Evolutionary conservation across 1,140 invertebrate species (phyloP).

Genomic region (Aleiodes sp.): DNA sequence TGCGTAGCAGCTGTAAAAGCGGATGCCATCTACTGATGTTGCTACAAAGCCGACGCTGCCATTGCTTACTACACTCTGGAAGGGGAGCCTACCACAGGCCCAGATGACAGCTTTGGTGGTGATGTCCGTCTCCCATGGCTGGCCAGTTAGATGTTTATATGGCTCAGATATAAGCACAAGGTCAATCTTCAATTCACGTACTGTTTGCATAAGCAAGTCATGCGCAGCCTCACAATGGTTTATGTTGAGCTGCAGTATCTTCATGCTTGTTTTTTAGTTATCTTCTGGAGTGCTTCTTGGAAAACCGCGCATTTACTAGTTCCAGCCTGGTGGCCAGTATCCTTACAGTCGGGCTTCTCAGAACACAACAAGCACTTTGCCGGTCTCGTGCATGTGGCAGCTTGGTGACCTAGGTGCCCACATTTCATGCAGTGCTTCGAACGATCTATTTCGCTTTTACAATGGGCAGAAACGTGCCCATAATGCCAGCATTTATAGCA

Average conservation of each 20-base stretch:
- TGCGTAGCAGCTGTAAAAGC: slow-evolving; percentile 35
- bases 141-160: background rate
- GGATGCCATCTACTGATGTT: slow-evolving; percentile 7
- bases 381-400: background rate
- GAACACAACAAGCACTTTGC: background rate
- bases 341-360: background rate
- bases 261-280: background rate
- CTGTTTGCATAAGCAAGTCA: background rate
- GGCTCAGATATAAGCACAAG: background rate
- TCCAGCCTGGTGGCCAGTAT: background rate
- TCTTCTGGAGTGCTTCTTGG: slow-evolving; percentile 1
- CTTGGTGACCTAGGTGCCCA: background rate
- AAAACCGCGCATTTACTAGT: background rate
- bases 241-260: slow-evolving; percentile 7
- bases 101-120: background rate
- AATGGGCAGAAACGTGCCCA: background rate
- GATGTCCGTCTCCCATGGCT: background rate
- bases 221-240: slow-evolving; percentile 21
- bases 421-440: slow-evolving; percentile 22
- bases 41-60: background rate
- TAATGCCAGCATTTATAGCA: slow-evolving; percentile 33
- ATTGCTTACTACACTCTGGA: background rate
- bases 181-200: slow-evolving; percentile 24
- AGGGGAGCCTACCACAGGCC: background rate
- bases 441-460: slow-evolving; percentile 8